These are phyloP conservation scores for Flexamia atlantica DNA, from an alignment of 2,888 invertebrate genomes.

Conservation along the genomic window DNA sequence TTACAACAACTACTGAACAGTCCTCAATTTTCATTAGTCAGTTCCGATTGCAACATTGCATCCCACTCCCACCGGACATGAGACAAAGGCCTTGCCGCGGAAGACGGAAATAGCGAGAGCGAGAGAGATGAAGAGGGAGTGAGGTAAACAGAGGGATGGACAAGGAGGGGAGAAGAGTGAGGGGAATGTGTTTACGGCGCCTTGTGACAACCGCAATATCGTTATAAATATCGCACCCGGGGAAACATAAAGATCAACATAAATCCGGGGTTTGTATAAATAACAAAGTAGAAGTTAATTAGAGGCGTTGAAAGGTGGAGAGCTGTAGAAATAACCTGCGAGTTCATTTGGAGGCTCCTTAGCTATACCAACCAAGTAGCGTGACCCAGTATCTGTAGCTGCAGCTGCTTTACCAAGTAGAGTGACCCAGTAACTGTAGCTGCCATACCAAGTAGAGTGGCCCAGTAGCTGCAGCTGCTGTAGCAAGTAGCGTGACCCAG, in stretches of 20 bases:
- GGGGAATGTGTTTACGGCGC: conserved; percentile 1
- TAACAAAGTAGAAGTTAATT: conserved; percentile 54
- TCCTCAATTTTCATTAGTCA: too few species aligned
- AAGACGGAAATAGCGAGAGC: background rate
- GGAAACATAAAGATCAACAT: conserved; percentile 55
- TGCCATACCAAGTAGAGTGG: too few species aligned
- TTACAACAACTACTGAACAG: too few species aligned
- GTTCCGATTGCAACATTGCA: too few species aligned
- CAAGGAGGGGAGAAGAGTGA: background rate
- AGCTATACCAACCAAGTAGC: too few species aligned
- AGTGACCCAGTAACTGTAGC: too few species aligned
- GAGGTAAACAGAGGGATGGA: background rate
- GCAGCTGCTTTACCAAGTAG: too few species aligned
- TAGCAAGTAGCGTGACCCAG: too few species aligned
- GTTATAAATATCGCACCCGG: conserved; percentile 45
- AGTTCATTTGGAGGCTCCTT: too few species aligned
- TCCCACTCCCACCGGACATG: background rate
- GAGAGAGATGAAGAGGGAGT: background rate
- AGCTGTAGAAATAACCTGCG: conserved; percentile 15
- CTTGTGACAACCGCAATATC: conserved; percentile 9
- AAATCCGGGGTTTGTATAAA: conserved; percentile 54
- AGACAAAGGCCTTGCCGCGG: background rate
- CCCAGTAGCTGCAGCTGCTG: too few species aligned
- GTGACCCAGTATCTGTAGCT: too few species aligned
- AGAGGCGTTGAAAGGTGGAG: conserved; percentile 43